Evolutionary conservation across 2,888 invertebrate species (phyloP).

Genomic region (Chesias legatella): DNA sequence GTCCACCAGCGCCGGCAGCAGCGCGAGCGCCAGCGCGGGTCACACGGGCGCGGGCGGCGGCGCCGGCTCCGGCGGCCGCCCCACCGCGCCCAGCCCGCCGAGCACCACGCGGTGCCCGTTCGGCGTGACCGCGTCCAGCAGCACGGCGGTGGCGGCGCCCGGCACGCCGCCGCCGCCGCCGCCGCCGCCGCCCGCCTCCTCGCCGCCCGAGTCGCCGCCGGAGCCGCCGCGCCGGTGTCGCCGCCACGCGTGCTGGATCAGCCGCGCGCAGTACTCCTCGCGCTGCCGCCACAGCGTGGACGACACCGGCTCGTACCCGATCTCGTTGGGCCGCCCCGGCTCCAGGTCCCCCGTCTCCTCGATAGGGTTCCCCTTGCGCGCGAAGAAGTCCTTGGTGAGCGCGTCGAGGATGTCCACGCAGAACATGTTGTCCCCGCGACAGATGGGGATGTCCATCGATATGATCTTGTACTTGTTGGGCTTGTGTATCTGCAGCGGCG

Average conservation of each 20-base stretch:
- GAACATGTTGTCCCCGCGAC: constrained; percentile 97
- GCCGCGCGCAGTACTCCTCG: constrained; percentile 96
- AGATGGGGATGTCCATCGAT: constrained; percentile 99
- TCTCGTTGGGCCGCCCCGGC: constrained; percentile 91
- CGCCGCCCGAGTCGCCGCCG: constrained; percentile 38
- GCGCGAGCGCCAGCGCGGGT: constrained; percentile 78
- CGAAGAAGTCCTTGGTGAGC: constrained; percentile 98
- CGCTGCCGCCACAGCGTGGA: constrained; percentile 97
- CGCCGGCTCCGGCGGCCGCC: constrained; percentile 92
- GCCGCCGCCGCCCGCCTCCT: constrained; percentile 73
- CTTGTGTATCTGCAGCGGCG: constrained; percentile 97
- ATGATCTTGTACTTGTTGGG: constrained; percentile 99
- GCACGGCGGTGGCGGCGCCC: constrained; percentile 91
- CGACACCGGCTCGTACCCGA: constrained; percentile 95
- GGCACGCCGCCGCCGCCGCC: constrained; percentile 86
- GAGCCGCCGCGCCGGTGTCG: constrained; percentile 85
- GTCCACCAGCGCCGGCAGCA: constrained; percentile 75
- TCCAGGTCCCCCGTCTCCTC: constrained; percentile 95
- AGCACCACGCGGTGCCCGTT: constrained; percentile 95
- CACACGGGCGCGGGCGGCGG: constrained; percentile 85
- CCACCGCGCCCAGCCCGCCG: constrained; percentile 91
- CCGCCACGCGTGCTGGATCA: constrained; percentile 97
- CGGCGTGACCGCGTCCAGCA: constrained; percentile 90
- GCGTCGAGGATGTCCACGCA: constrained; percentile 99
- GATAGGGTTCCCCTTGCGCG: constrained; percentile 96